Conservation (phyloP, 2,888 invertebrate genomes). For the Lasioglossum pauxillum region DNA sequence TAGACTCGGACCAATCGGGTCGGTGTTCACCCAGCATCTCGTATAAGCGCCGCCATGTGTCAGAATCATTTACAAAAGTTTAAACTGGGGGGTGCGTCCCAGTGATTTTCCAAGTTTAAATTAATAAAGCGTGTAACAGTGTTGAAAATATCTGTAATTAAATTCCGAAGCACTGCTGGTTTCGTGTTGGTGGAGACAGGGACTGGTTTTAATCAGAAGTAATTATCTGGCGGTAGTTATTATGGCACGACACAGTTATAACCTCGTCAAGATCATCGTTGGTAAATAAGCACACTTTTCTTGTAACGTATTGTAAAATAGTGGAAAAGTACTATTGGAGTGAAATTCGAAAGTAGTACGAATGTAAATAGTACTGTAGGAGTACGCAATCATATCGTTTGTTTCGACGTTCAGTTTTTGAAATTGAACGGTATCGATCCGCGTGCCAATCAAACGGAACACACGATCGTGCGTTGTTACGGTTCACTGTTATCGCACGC, state of each 20-base stretch:
- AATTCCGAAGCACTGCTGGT: neutral
- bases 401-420: slow-evolving; percentile 9
- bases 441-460: slow-evolving; percentile 18
- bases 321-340: neutral
- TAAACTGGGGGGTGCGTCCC: neutral
- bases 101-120: neutral
- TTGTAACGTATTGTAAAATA: neutral
- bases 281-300: slow-evolving; percentile 22
- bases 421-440: slow-evolving; percentile 1
- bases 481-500: slow-evolving; percentile 61
- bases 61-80: neutral
- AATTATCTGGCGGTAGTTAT: neutral
- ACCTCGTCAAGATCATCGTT: neutral
- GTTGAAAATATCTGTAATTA: neutral
- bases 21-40: neutral
- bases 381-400: slow-evolving; percentile 19
- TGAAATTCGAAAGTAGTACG: neutral
- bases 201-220: neutral
- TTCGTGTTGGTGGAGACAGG: neutral
- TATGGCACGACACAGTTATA: neutral
- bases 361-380: slow-evolving; percentile 31
- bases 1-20: slow-evolving; percentile 21
- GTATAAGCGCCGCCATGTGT: neutral
- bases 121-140: neutral
- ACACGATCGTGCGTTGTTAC: slow-evolving; percentile 51